Evolutionary conservation across 2,888 invertebrate genomes (phyloP).

Genomic region (Ferdinandea cuprea): DNA sequence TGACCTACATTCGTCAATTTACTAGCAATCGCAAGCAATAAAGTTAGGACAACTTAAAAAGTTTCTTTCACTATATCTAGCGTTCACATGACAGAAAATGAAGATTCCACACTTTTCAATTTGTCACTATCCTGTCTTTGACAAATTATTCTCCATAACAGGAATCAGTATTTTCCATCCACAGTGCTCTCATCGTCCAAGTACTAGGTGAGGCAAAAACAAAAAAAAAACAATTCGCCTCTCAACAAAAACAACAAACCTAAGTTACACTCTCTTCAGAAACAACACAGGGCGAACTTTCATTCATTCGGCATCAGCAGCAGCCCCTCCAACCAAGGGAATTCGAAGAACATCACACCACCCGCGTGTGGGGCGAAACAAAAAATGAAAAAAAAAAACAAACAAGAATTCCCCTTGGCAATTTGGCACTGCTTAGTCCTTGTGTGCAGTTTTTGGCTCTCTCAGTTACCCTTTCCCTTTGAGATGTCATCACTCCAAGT

Average conservation of each 20-base stretch:
- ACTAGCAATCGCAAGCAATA: conserved; percentile 38
- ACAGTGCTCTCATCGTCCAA: conserved; percentile 6
- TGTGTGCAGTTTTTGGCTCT: conserved; percentile 12
- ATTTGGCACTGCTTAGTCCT: conserved; percentile 31
- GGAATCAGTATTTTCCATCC: conserved; percentile 12
- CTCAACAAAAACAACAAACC: not conserved
- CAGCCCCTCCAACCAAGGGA: not conserved
- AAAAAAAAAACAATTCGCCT: not conserved
- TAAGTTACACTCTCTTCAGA: not conserved
- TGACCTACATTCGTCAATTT: conserved; percentile 40
- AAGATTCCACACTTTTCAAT: conserved; percentile 30
- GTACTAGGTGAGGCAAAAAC: not conserved
- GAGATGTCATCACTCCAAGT: conserved; percentile 49
- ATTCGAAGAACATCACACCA: not conserved
- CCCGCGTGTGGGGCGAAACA: not conserved
- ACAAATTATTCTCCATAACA: conserved; percentile 27
- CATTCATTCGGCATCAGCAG: too few species aligned
- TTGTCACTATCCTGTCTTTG: conserved; percentile 36
- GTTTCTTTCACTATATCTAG: not conserved
- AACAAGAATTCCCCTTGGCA: conserved; percentile 1
- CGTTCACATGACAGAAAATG: conserved; percentile 7
- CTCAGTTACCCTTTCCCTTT: conserved; percentile 8
- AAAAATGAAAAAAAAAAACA: not conserved
- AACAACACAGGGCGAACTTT: not conserved
- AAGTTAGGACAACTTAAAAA: conserved; percentile 22